Evolutionary conservation across 2,888 invertebrate genomes (phyloP), one percentile per base, ranked within the genome.

Genomic region (Nemotelus nigrinus): DNA sequence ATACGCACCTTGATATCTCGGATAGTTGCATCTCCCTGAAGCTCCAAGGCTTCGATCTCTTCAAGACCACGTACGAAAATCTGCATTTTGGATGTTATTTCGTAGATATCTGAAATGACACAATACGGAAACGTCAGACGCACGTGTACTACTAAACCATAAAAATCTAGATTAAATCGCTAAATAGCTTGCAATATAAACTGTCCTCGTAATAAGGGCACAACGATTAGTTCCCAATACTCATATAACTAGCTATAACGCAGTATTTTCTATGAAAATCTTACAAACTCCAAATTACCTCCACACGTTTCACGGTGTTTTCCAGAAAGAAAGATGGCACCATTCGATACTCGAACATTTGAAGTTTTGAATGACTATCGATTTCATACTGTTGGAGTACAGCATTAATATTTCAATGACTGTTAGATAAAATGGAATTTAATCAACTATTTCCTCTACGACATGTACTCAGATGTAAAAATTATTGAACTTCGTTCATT

Each of bases 1-100:
- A 25, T 25, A 25, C 84, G 82, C 77, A 87, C 87, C 86, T 87
- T 87, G 76, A 87, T 82, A 63, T 82, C 83, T 79, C 84, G 84
- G 82, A 87, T 83, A 79, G 85, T 86, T 80, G 84, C 85, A 81
- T 85, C 83, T 82, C 84, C 83, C 65, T 84, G 83, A 80, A 87
- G 87, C 82, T 87, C 87, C 81, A 87, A 82, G 81, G 86, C 82
- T 78, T 86, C 84, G 75, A 85, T 82, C 74, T 82, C 82, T 79
- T 87, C 86, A 82, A 87, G 85, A 81, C 87, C 87, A 83, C 87
- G 87, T 81, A 87, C 85, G 81, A 87, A 87, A 79, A 87, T 83
- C 82, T 87, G 87, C 87, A 87, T 87, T 79, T 83, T 85, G 70
- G 77, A 53, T 25, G 25, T 25, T 25, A 25, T 25, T 25, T 25